Base-by-base conservation (phyloP, 2,888 invertebrate species). In the Phyllotreta striolata region DNA sequence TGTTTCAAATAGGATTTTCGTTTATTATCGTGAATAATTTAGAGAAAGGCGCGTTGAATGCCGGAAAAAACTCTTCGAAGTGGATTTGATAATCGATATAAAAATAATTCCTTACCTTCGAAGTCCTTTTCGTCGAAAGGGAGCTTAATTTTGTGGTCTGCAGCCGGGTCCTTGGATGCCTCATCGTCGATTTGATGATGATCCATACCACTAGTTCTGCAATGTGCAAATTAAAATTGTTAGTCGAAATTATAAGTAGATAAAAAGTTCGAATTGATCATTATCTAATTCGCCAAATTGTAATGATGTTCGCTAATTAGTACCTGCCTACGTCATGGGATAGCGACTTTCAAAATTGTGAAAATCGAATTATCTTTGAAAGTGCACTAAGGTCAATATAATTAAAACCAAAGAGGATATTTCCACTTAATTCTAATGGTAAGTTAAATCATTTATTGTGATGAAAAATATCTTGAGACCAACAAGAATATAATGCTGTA, bases 121-220 rank as follows among this genome's bases (percentile, higher is more conserved):
- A 91, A 94, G 82, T 95, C 95, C 78, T 90, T 89, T 80, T 95
- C 93, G 63, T 93, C 92, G 81, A 91, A 93, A 77, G 90, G 79
- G 89, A 91, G 76, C 88, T 91, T 87, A 62, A 86, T 87, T 76
- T 92, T 91, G 35, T 68, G 70, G 76, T 90, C 87, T 62, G 91
- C 92, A 64, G 93, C 92, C 13, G 95, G 95, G 82, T 95, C 95
- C 76, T 89, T 92, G 1, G 95, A 90, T 10, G 93, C 93, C 82
- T 93, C 95, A 44, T 60, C 37, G 76, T 89, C 88, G 69, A 58
- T 58, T 47, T 82, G 83, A 67, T 82, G 83, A 67, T 82, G 76
- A 78, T 85, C 85, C 88, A 88, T 88, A 69, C 82, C 84, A 63
- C 37, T 43, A 49, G 34, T 49, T 56, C 69, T 67, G 54, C 10